Base-by-base conservation (phyloP, 2,888 invertebrate species). In the Kuschelorhynchus macadamiae region DNA sequence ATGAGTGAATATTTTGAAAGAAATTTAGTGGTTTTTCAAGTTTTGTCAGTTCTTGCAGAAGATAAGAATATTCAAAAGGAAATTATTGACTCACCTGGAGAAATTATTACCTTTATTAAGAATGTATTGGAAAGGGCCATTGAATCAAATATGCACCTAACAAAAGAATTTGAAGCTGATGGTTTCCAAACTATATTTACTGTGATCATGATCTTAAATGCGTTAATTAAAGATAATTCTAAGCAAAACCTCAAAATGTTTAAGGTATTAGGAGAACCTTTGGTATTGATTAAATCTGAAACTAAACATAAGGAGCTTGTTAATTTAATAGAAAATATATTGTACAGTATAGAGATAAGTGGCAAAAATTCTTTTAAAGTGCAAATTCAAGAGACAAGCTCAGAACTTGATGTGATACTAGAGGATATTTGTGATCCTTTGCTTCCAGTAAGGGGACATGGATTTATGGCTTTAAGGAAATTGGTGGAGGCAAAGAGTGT, bases 401-500 rank as follows among this genome's bases (percentile, higher is more conserved):
- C 86, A 53, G 83, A 85, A 42, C 89, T 88, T 76, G 87, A 88
- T 65, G 85, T 87, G 75, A 92, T 92, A 0, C 79, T 94, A 59
- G 82, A 86, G 53, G 90, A 93, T 81, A 84, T 91, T 16, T 88
- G 88, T 77, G 91, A 93, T 84, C 86, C 89, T 20, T 79, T 92
- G 62, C 81, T 95, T 47, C 95, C 95, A n/a, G 89, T 92, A 0
- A 87, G 91, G 80, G 95, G 92, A 9, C 95, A 95, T 83, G 95
- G 91, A 5, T 84, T 95, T 33, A 88, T 94, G 74, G 84, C 87
- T 50, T 81, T 96, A 12, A 88, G 89, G 12, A 91, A 90, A 83
- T 85, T 95, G n/a, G 86, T 95, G 52, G 87, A 91, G 76, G 82
- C 82, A 14, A 87, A 86, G 71, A 91, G 95, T 83, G 74, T 84